Percentiles rank a stretch among this genome's conserved stretches.
phyloP scores from a whole-genome alignment of 2,113 vertebrate genomes.

The Shinisaurus crocodilurus region DNA sequence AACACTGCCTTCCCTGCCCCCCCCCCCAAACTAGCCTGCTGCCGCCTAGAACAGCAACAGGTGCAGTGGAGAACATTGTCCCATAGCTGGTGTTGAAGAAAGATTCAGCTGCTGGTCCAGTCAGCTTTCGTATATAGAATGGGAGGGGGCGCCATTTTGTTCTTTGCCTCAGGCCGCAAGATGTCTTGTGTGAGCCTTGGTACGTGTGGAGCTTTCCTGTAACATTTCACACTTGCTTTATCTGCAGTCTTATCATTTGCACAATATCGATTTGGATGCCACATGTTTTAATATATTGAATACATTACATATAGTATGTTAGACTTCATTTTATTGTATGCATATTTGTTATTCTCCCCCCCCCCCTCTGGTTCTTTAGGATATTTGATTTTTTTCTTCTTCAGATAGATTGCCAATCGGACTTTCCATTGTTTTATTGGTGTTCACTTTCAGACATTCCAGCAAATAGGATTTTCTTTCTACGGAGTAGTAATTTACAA shows the following conservation, averaged over 20 bases:
- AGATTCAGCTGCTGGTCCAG: too few relatives aligned
- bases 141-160: too few relatives aligned
- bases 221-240: background rate
- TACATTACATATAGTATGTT: background rate
- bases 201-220: background rate
- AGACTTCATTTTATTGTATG: background rate
- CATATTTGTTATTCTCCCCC: background rate
- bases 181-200: background rate
- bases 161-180: too few relatives aligned
- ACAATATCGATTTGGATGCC: background rate
- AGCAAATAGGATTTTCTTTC: conserved; percentile 13
- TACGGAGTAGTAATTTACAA: conserved; percentile 19
- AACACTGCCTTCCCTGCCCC: too few relatives aligned
- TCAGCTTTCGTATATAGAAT: too few relatives aligned
- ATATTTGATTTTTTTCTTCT: background rate
- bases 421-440: background rate
- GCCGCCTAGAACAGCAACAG: too few relatives aligned
- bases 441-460: background rate
- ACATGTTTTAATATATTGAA: background rate
- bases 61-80: too few relatives aligned
- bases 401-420: background rate
- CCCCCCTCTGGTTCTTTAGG: too few relatives aligned
- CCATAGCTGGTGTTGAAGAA: too few relatives aligned
- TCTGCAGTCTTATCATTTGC: background rate
- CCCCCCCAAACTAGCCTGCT: too few relatives aligned